These are phyloP conservation scores for Scaptomyza tumidula DNA, from an alignment of 2,888 invertebrate species.

Conservation along the genomic window DNA sequence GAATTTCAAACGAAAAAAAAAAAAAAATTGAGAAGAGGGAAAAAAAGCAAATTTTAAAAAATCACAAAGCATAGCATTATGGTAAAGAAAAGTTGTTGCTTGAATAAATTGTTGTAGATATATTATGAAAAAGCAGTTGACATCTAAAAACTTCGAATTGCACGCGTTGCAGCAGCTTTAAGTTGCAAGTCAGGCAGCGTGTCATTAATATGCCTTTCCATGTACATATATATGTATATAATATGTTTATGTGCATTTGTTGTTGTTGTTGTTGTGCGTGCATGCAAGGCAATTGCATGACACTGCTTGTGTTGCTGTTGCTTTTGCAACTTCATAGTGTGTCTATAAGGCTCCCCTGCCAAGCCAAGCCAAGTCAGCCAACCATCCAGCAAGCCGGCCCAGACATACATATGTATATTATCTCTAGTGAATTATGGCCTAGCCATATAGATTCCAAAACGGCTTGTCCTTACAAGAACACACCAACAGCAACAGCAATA, in stretches of 20 bases:
- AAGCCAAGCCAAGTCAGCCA: constrained; percentile 16
- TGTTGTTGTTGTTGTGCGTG: constrained; percentile 37
- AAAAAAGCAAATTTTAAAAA: not conserved
- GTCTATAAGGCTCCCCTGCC: constrained; percentile 28
- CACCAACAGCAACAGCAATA: constrained; percentile 26
- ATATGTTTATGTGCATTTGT: constrained; percentile 3
- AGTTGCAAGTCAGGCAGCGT: constrained; percentile 54
- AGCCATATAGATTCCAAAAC: constrained; percentile 74
- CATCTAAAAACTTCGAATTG: constrained; percentile 5
- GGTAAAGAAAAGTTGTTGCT: not conserved
- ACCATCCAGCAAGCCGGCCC: constrained; percentile 4
- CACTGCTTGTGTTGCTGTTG: constrained; percentile 9
- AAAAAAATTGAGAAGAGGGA: constrained; percentile 10
- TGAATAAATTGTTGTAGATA: no score
- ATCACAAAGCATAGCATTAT: constrained; percentile 17
- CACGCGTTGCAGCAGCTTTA: constrained; percentile 32
- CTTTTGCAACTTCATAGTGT: constrained; percentile 10
- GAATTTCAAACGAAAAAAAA: constrained; percentile 38
- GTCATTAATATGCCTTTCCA: constrained; percentile 60
- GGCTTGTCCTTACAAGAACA: constrained; percentile 70
- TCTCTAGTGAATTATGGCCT: constrained; percentile 80
- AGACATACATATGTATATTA: constrained; percentile 76
- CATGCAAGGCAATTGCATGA: constrained; percentile 53
- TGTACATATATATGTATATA: constrained; percentile 13
- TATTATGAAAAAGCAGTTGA: not conserved